Evolutionary conservation across 2,888 invertebrate genomes (phyloP), one percentile per base, ranked within the genome.

Genomic region (Hofmannophila pseudospretella): DNA sequence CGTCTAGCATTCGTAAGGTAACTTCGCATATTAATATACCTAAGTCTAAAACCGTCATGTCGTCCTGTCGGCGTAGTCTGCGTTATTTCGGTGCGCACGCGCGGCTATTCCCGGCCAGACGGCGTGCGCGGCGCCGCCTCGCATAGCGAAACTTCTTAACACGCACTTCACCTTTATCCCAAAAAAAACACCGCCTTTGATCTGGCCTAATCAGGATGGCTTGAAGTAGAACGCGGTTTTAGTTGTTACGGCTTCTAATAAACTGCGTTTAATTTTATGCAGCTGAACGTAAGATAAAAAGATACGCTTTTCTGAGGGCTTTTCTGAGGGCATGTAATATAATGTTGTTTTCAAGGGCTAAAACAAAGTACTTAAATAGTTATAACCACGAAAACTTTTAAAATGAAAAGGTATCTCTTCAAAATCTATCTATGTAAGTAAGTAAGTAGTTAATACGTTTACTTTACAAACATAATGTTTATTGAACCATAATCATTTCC

Each of bases 1-100:
- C 41, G 51, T 58, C 45, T 51, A 55, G 49, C 47, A 47, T 52
- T 49, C 46, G 47, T 41, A 50, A 62, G 61, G 61, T 59, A 55
- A 55, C 59, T 62, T 62, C 58, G 60, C 63, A 61, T 70, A 73
- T 74, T 67, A 71, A 71, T 73, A 70, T 60, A 14, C 49, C n/a
- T n/a, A n/a, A n/a, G 50, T 66, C 66, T 66, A 59, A 72, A 68
- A 62, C 54, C 64, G 64, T 61, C 57, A 49, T 55, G 29, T 51
- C 54, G 52, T 49, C 56, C 42, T 11, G 42, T 20, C 51, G 60
- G 57, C 64, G 64, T 56, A 65, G 74, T 76, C 76, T 77, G 66
- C 61, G 72, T 61, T 77, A 76, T 76, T 75, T 74, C 54, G 38
- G 66, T 49, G 42, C 49, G 43, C 51, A 40, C 39, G 54, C 54